Percentiles rank a stretch among this genome's conserved stretches.
phyloP scores from a whole-genome alignment of 2,888 invertebrate species.

The Drosophila rellima region DNA sequence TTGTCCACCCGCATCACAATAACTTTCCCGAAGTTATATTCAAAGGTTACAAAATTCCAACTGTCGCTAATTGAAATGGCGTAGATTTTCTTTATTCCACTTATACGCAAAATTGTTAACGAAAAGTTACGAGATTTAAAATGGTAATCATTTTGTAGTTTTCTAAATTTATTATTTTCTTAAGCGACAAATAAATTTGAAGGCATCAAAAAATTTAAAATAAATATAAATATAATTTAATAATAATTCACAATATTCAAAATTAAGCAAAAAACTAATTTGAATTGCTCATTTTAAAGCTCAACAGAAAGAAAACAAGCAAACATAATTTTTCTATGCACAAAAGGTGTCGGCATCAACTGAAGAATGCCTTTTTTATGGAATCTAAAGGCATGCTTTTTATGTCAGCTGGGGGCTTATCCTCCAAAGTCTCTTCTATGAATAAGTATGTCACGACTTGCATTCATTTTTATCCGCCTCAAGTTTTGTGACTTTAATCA shows the following conservation, averaged over 20 bases:
- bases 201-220: too few species aligned
- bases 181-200: too few species aligned
- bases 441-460: constrained; percentile 17
- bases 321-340: neutral
- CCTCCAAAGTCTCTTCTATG: neutral
- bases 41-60: neutral
- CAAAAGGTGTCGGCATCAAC: neutral
- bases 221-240: too few species aligned
- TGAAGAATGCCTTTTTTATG: neutral
- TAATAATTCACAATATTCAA: too few species aligned
- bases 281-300: too few species aligned
- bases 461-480: constrained; percentile 6
- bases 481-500: constrained; percentile 17
- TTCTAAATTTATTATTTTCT: too few species aligned
- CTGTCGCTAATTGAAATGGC: neutral
- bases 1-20: neutral
- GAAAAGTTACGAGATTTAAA: too few species aligned
- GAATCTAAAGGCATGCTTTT: constrained; percentile 1
- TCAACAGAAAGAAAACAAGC: too few species aligned
- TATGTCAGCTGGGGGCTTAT: constrained; percentile 4
- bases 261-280: too few species aligned
- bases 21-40: neutral
- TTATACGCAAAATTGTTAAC: neutral
- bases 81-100: neutral
- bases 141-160: too few species aligned